Evolutionary conservation across 2,113 vertebrate genomes (phyloP).

Genomic region (Seriola aureovittata): DNA sequence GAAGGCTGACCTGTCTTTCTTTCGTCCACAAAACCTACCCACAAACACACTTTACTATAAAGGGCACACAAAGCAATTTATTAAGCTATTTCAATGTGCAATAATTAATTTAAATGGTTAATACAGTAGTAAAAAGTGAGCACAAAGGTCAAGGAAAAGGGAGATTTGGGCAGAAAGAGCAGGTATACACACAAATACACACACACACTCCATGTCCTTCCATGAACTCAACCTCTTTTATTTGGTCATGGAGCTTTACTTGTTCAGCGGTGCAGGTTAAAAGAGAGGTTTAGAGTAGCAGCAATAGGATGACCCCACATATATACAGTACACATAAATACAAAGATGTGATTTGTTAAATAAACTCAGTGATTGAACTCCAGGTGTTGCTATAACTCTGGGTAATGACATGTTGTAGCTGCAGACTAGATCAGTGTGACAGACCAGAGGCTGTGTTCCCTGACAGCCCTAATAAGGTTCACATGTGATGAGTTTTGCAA

Average conservation of each 20-base stretch:
- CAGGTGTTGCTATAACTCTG: background rate
- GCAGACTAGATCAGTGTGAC: background rate
- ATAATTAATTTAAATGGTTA: too few relatives aligned
- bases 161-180: background rate
- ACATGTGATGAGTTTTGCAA: slow-evolving; percentile 11
- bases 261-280: background rate
- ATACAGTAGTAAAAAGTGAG: background rate
- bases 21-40: background rate
- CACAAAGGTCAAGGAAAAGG: background rate
- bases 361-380: background rate
- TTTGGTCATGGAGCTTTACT: slow-evolving; percentile 6
- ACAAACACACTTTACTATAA: background rate
- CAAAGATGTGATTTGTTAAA: background rate
- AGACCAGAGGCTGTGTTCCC: background rate
- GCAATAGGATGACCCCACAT: background rate
- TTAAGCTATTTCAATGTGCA: background rate
- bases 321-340: too few relatives aligned
- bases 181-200: background rate
- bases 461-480: background rate
- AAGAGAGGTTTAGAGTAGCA: background rate
- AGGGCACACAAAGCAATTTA: background rate
- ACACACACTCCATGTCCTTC: background rate
- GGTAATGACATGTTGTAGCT: background rate
- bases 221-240: slow-evolving; percentile 8
- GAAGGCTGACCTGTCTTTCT: background rate